Base-by-base conservation (phyloP, 2,888 invertebrate species). In the Lamproptera curius region DNA sequence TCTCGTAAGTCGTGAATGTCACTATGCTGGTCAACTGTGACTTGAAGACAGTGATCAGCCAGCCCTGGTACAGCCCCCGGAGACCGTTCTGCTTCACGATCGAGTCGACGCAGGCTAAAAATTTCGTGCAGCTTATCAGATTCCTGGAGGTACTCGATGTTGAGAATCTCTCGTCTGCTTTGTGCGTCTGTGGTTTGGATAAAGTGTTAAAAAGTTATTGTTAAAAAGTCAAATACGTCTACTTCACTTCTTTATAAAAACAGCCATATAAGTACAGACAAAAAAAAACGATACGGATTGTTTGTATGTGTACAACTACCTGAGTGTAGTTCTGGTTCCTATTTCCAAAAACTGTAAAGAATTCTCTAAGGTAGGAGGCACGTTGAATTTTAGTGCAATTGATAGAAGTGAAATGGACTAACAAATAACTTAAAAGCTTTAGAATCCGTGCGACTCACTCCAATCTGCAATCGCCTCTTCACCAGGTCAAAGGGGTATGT, bases 401-500 rank as follows among this genome's bases (percentile, higher is more conserved):
- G n/a, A n/a, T n/a, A n/a, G n/a, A n/a, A n/a, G n/a, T n/a, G n/a
- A n/a, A n/a, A n/a, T n/a, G n/a, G n/a, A n/a, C n/a, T n/a, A n/a
- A n/a, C n/a, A n/a, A n/a, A n/a, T n/a, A n/a, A n/a, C n/a, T n/a
- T n/a, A n/a, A n/a, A n/a, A n/a, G n/a, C n/a, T n/a, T n/a, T n/a
- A n/a, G n/a, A n/a, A n/a, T n/a, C n/a, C n/a, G n/a, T n/a, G 35
- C 16, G 9, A 66, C 75, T 62, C 52, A 86, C 96, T 71, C 93
- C 93, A 51, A 97, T 92, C 77, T 97, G 97, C 62, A 97, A 81
- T 38, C 97, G 90, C 66, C 96, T 94, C 65, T 95, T 94, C 0
- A 92, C 90, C 56, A 97, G 84, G 74, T 98, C 97, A 28, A 97
- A 90, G 0, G 97, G 97, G 76, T 97, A 97, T 0, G 97, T 91